Percentiles rank a stretch among this genome's conserved stretches.
Conservation (phyloP, 2,797 vertebrate genomes). For the Manis javanica region DNA sequence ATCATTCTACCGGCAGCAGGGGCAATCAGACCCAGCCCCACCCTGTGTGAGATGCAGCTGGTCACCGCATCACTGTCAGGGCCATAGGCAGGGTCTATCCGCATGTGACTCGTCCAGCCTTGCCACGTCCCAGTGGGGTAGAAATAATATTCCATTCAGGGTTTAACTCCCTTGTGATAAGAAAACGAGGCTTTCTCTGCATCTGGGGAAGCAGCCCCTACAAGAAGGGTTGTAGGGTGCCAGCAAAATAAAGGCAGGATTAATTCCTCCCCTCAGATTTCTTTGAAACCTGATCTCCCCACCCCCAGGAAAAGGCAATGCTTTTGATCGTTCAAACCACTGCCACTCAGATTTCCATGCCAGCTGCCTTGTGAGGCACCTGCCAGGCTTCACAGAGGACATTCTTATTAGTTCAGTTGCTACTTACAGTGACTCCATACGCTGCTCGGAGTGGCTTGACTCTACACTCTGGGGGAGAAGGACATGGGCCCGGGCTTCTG, state of each 20-base stretch:
- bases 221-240: too few species aligned
- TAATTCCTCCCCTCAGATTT: neutral
- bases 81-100: fast-evolving
- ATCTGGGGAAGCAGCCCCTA: neutral
- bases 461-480: neutral
- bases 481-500: neutral
- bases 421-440: neutral
- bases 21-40: neutral
- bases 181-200: neutral
- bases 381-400: neutral
- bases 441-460: too few species aligned
- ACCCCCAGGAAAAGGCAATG: neutral
- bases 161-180: neutral
- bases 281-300: constrained; percentile 40
- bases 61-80: neutral
- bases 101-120: neutral
- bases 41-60: neutral
- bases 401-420: neutral
- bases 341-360: neutral
- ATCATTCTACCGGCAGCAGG: neutral
- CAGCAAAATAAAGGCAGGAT: neutral
- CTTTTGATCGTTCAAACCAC: constrained; percentile 36
- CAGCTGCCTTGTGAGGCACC: neutral
- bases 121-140: neutral
- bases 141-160: neutral